phyloP scores from a whole-genome alignment of 2,113 vertebrate species.

The Serilophus lunatus region DNA sequence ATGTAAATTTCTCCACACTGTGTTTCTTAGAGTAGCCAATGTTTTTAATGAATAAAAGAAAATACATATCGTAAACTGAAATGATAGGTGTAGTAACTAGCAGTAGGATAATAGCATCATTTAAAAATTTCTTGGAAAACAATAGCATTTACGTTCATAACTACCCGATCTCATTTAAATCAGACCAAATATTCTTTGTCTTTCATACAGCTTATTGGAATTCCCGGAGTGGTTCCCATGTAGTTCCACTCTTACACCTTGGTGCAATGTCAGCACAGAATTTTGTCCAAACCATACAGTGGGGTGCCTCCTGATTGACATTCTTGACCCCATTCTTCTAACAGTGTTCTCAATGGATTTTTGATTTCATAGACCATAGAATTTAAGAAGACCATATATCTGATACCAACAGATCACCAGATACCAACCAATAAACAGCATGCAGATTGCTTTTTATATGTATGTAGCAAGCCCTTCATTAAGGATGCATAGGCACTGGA shows the following conservation, averaged over 20 bases:
- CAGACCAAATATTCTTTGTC: background rate
- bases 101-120: background rate
- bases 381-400: background rate
- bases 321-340: background rate
- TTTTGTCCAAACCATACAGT: background rate
- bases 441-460: background rate
- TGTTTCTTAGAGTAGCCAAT: background rate
- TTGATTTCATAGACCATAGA: background rate
- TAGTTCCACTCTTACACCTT: background rate
- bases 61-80: background rate
- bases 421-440: background rate
- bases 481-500: background rate
- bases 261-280: background rate
- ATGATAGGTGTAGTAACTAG: background rate
- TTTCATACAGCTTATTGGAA: background rate
- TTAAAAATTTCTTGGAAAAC: background rate
- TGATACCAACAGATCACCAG: fast-evolving
- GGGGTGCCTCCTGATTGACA: background rate
- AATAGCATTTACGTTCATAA: background rate
- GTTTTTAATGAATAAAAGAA: background rate
- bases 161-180: background rate
- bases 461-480: background rate
- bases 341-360: background rate
- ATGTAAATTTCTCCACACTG: background rate
- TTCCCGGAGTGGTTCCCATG: fast-evolving